Evolutionary conservation across 2,888 invertebrate genomes (phyloP), one percentile per base, ranked within the genome.

Genomic region (Meloe dianella): DNA sequence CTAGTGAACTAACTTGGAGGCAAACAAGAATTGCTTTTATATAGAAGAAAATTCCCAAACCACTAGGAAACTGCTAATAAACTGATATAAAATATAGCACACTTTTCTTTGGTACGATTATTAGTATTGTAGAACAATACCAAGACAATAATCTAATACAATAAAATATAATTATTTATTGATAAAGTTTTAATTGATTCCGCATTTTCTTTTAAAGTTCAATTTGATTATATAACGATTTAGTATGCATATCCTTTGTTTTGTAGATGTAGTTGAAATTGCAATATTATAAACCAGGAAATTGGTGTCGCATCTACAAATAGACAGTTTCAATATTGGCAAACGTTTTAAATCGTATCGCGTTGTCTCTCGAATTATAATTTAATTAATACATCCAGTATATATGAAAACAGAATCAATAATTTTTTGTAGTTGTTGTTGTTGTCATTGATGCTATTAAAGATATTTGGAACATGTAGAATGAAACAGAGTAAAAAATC

Each of bases 41-140:
- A 60, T 67, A 35, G 64, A 41, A 22, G 35, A n/a, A n/a, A n/a
- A 59, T 57, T 57, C 17, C 47, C 41, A 20, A 17, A 38, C 56
- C 57, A 30, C 35, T 56, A 60, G 58, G 57, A 51, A 38, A 63
- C 63, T 66, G n/a, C 63, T 63, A 41, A 62, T 63, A 66, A 66
- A 66, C 62, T 63, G 63, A 41, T 47, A 66, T 58, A 57, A 66
- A 63, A 66, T 66, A 56, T 60, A 60, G 47, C 57, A 47, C 41
- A 41, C 41, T 61, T 41, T 63, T 63, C 61, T 60, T 61, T 56
- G 17, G 10, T 5, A 2, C 17, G 32, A 32, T 32, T 32, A 1
- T 32, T 7, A 32, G 10, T n/a, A n/a, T 41, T 41, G 41, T 38
- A n/a, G 38, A 38, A 38, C 38, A 38, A 1, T 38, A 9, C 6